phyloP scores from a whole-genome alignment of 23 tunicate genomes.

The Clavelina lepadiformis region DNA sequence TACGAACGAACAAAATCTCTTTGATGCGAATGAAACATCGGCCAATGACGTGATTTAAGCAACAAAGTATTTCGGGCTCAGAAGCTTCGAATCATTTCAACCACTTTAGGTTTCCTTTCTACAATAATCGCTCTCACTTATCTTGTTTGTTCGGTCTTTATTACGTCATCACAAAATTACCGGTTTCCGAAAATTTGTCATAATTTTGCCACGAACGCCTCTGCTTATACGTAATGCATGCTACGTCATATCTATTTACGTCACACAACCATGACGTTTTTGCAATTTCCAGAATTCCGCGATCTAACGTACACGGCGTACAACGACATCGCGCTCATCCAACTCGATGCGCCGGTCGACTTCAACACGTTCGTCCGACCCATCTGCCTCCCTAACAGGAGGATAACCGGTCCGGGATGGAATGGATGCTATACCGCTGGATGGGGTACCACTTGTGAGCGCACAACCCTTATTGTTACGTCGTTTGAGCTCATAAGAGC shows the following conservation, averaged over 20 bases:
- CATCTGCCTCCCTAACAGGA: conserved; percentile 61
- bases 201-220: too few species aligned
- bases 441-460: conserved; percentile 66
- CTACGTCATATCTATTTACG: background rate
- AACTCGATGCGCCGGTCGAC: conserved; percentile 35
- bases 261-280: background rate
- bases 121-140: background rate
- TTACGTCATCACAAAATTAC: too few species aligned
- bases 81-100: too few species aligned
- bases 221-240: too few species aligned
- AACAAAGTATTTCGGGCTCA: too few species aligned
- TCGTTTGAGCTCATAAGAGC: background rate
- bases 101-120: background rate
- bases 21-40: too few species aligned
- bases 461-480: background rate
- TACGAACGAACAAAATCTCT: too few species aligned
- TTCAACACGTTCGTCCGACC: conserved; percentile 61
- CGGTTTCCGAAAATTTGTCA: too few species aligned
- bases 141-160: too few species aligned
- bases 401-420: conserved; percentile 25
- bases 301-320: conserved; percentile 24
- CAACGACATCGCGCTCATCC: conserved; percentile 69
- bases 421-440: conserved; percentile 74
- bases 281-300: conserved; percentile 3
- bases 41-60: too few species aligned